These are phyloP conservation scores for Anorthoa munda DNA, from an alignment of 2,888 invertebrate species.

Conservation along the genomic window DNA sequence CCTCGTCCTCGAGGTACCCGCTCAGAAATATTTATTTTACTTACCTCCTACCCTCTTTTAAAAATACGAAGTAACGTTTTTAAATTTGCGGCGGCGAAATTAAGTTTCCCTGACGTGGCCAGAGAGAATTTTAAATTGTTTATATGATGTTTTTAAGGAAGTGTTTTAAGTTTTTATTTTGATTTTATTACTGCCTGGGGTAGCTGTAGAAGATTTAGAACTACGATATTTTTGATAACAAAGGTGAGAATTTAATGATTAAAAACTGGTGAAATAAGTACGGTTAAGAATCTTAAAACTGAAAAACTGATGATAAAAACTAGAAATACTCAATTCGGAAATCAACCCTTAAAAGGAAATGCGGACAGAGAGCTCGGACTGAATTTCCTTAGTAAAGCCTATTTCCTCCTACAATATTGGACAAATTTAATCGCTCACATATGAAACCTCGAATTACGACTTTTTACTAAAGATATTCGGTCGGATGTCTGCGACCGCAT, in stretches of 20 bases:
- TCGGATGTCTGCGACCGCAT: too few relatives aligned
- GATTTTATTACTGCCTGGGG: neutral
- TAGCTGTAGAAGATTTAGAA: neutral
- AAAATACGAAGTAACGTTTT: slow-evolving; percentile 41
- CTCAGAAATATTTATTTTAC: slow-evolving; percentile 59
- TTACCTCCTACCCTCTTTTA: slow-evolving; percentile 32
- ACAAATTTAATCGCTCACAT: too few relatives aligned
- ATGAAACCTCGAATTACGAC: too few relatives aligned
- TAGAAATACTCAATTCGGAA: too few relatives aligned
- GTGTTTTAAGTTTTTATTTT: slow-evolving; percentile 6
- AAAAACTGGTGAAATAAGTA: neutral
- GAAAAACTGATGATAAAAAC: too few relatives aligned
- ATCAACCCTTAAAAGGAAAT: too few relatives aligned
- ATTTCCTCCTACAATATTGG: too few relatives aligned
- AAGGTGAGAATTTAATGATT: neutral
- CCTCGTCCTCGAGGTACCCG: slow-evolving; percentile 24
- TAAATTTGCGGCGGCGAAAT: slow-evolving; percentile 39
- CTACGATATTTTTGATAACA: neutral
- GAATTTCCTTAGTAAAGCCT: too few relatives aligned
- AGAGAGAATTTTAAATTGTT: neutral
- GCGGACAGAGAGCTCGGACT: too few relatives aligned
- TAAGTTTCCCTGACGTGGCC: slow-evolving; percentile 14
- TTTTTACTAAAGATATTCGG: too few relatives aligned
- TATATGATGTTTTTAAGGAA: slow-evolving; percentile 24
- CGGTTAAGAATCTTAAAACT: too few relatives aligned